Conservation (phyloP, 2,113 vertebrate genomes). For the Hydrolagus affinis region DNA sequence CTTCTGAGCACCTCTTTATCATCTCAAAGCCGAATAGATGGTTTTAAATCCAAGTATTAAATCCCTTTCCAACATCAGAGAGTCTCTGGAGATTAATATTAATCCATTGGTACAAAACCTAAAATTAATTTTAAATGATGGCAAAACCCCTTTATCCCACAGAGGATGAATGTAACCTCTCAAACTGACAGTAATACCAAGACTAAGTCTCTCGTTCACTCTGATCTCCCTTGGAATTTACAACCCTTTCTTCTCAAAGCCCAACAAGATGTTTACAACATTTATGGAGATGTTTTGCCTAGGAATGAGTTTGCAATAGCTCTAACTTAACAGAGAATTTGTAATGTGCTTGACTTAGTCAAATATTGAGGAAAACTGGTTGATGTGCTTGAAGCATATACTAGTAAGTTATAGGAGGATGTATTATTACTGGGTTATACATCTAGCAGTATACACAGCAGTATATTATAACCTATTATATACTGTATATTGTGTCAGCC, state of each 20-base stretch:
- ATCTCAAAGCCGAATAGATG: neutral
- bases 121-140: constrained; percentile 25
- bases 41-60: neutral
- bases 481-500: no score
- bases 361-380: neutral
- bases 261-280: neutral
- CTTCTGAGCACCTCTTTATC: neutral
- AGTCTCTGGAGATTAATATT: neutral
- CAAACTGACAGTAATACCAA: neutral
- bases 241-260: neutral
- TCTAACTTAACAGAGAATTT: neutral
- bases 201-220: neutral
- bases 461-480: no score
- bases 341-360: neutral
- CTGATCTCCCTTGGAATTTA: constrained; percentile 7
- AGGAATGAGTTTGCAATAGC: neutral
- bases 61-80: neutral
- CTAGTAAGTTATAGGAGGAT: no score
- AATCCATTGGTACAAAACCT: neutral
- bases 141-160: no score
- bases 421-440: no score
- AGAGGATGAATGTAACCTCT: no score
- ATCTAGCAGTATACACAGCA: no score
- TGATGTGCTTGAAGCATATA: no score
- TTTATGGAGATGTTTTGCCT: neutral